phyloP scores from a whole-genome alignment of 2,888 invertebrate species.

The Schrankia costaestrigalis region DNA sequence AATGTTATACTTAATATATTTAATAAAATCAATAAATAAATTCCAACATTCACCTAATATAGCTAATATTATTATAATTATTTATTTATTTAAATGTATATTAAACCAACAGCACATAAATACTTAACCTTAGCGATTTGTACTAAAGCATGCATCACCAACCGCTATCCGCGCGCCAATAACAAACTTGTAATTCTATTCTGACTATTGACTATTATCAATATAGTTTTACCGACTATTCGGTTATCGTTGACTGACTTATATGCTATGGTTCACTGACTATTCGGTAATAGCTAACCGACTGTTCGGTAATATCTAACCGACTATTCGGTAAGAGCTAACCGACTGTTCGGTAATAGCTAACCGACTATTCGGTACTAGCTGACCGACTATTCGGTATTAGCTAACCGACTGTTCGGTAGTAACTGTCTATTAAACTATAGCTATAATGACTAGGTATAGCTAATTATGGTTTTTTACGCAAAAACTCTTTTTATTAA shows the following conservation, averaged over 20 bases:
- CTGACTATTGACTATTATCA: slow-evolving; percentile 1
- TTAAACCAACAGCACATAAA: slow-evolving; percentile 24
- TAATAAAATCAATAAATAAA: slow-evolving; percentile 4
- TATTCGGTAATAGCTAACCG: not conserved
- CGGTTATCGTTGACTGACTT: not conserved
- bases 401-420: no score
- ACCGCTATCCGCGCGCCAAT: slow-evolving; percentile 15
- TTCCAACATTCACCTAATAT: slow-evolving; percentile 14
- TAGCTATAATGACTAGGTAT: slow-evolving; percentile 5
- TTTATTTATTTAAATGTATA: no score
- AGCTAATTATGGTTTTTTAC: slow-evolving; percentile 1
- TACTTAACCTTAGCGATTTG: slow-evolving; percentile 44
- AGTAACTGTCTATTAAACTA: no score
- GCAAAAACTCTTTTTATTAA: slow-evolving; percentile 12
- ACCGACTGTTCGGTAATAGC: no score
- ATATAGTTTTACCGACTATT: not conserved
- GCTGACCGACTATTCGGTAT: no score
- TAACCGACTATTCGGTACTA: no score
- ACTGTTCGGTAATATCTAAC: not conserved
- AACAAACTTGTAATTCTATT: slow-evolving; percentile 1
- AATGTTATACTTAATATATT: not conserved
- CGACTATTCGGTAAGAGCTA: not conserved
- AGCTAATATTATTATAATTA: slow-evolving; percentile 24
- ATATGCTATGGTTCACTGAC: slow-evolving; percentile 1
- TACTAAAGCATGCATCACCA: slow-evolving; percentile 48